Evolutionary conservation across 53 echinoderm and acorn worm genomes (phyloP).

Genomic region (Glandiceps talaboti): DNA sequence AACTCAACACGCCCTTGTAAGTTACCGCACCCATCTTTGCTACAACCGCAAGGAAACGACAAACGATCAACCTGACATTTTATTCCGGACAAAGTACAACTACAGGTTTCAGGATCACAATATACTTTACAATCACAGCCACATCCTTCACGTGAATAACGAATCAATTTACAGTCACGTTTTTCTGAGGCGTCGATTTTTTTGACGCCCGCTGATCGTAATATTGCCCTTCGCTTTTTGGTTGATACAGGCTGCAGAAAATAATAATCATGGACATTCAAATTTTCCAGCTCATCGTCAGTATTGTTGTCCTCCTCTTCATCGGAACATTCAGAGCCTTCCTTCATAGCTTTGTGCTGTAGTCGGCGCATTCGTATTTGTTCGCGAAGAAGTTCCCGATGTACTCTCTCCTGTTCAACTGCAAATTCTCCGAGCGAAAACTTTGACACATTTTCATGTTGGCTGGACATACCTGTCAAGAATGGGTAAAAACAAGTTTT

Average conservation of each 20-base stretch:
- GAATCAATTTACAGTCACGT: constrained; percentile 78
- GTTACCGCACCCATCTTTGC: constrained; percentile 83
- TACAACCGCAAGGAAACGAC: constrained; percentile 92
- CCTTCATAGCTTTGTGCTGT: constrained; percentile 52
- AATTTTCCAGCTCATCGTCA: constrained; percentile 69
- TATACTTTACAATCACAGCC: constrained; percentile 77
- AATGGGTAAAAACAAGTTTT: too few species aligned
- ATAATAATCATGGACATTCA: constrained; percentile 86
- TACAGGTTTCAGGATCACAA: constrained; percentile 77
- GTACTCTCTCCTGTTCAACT: constrained; percentile 52
- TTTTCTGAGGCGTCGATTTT: constrained; percentile 96
- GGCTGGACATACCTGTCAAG: constrained; percentile 74
- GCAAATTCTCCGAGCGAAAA: constrained; percentile 64
- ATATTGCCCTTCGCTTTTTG: constrained; percentile 65
- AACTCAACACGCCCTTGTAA: constrained; percentile 72
- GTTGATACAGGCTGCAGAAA: constrained; percentile 95
- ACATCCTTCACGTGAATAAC: constrained; percentile 79
- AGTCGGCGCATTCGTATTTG: constrained; percentile 69
- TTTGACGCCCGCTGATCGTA: constrained; percentile 72
- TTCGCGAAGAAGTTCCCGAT: constrained; percentile 52
- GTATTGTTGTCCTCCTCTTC: constrained; percentile 45
- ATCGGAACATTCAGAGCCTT: constrained; percentile 14
- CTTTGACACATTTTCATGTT: constrained; percentile 55
- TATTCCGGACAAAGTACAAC: constrained; percentile 77
- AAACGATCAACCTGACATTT: constrained; percentile 93